Conservation (phyloP, 2,888 invertebrate species). For the Chouioia cunea region DNA sequence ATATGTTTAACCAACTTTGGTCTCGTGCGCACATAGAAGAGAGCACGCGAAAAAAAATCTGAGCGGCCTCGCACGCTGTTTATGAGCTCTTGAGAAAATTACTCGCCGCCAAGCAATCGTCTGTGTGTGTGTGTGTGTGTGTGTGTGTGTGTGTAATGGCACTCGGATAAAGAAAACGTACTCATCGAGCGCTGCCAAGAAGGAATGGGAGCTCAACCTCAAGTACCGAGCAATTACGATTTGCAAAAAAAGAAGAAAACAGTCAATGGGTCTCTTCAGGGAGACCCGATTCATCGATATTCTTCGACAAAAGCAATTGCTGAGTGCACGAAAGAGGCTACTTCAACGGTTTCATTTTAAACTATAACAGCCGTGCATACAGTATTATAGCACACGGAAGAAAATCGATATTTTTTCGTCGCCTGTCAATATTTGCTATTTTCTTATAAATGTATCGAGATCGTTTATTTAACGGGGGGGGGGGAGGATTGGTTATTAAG, state of each 20-base stretch:
- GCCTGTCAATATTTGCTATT: slow-evolving; percentile 15
- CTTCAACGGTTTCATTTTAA: slow-evolving; percentile 5
- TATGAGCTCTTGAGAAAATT: slow-evolving; percentile 32
- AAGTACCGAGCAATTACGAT: slow-evolving; percentile 15
- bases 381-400: too few species aligned
- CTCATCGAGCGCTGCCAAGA: too few species aligned
- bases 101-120: background rate
- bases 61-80: background rate
- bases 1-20: background rate
- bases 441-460: too few species aligned
- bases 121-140: background rate
- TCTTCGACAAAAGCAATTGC: slow-evolving; percentile 10
- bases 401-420: slow-evolving; percentile 15
- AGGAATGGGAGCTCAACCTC: background rate
- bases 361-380: too few species aligned
- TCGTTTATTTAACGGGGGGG: too few species aligned
- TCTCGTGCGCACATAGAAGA: background rate
- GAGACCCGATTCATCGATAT: slow-evolving; percentile 6
- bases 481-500: too few species aligned
- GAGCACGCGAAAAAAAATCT: background rate
- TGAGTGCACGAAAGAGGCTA: slow-evolving; percentile 5
- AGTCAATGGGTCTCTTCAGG: too few species aligned
- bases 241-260: slow-evolving; percentile 1
- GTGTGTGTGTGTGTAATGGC: background rate
- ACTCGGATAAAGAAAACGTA: slow-evolving; percentile 3